Conservation (phyloP, 2,113 vertebrate genomes). For the Prietella phreatophila region DNA sequence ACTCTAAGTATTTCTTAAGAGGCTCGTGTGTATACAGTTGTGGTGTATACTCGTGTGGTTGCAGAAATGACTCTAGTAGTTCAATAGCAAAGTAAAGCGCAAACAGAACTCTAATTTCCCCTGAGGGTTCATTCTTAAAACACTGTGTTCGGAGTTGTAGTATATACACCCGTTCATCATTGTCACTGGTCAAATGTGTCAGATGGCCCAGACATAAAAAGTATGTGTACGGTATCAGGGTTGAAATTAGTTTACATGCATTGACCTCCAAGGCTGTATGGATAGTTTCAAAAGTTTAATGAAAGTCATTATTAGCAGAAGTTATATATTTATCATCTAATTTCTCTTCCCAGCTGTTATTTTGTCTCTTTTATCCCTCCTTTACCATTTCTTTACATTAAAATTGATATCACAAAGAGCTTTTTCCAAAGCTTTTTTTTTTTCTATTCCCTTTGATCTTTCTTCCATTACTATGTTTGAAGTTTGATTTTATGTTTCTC, state of each 20-base stretch:
- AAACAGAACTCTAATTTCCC: slow-evolving; percentile 21
- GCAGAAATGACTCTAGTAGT: not conserved
- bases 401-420: not conserved
- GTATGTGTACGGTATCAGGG: not conserved
- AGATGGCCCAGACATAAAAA: not conserved
- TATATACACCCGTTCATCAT: not conserved
- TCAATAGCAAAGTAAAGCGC: not conserved
- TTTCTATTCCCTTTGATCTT: not conserved
- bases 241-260: not conserved
- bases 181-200: not conserved
- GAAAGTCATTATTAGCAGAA: not conserved
- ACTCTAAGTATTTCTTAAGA: slow-evolving; percentile 7
- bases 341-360: not conserved
- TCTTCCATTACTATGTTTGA: not conserved
- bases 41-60: too few species aligned
- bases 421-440: not conserved
- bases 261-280: not conserved
- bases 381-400: not conserved
- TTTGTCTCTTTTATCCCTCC: too few species aligned
- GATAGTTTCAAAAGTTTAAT: not conserved
- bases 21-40: not conserved
- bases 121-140: not conserved
- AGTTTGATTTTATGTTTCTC: not conserved
- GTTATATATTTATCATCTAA: not conserved
- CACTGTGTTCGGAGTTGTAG: not conserved